These are phyloP conservation scores for Hemiscyllium ocellatum DNA, from an alignment of 2,113 vertebrate species.

Conservation along the genomic window DNA sequence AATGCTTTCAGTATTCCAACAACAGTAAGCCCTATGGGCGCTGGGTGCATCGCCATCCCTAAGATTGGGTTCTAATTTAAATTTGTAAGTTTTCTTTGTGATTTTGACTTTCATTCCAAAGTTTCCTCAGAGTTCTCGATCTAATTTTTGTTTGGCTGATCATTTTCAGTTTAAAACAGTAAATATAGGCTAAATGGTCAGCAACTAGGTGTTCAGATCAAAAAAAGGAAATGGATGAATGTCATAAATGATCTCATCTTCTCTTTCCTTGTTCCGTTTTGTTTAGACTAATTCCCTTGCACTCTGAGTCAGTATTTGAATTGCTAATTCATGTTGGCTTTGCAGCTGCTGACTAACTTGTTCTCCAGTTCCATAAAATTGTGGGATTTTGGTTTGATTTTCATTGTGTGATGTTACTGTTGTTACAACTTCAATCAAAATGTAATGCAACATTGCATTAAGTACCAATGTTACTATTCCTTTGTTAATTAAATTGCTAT, in stretches of 20 bases:
- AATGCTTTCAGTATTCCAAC: not conserved
- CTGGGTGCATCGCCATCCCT: too few relatives aligned
- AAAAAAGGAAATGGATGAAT: not conserved
- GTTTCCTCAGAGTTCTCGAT: too few relatives aligned
- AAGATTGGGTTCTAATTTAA: too few relatives aligned
- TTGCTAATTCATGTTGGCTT: not conserved
- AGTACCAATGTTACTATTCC: not conserved
- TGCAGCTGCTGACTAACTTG: not conserved
- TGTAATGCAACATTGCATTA: not conserved
- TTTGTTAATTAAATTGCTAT: too few relatives aligned
- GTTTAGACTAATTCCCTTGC: not conserved
- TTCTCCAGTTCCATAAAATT: too few relatives aligned
- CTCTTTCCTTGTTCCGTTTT: not conserved
- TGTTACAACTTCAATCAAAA: too few relatives aligned
- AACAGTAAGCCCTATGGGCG: too few relatives aligned
- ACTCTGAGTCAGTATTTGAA: not conserved
- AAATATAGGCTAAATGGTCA: not conserved
- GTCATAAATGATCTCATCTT: not conserved
- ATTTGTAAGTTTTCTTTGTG: too few relatives aligned
- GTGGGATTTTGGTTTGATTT: too few relatives aligned
- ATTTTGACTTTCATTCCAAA: too few relatives aligned
- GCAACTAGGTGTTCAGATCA: not conserved
- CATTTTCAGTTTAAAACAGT: too few relatives aligned
- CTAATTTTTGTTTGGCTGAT: too few relatives aligned
- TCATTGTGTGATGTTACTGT: not conserved